Percentiles rank a stretch among this genome's conserved stretches.
Evolutionary conservation across 2,888 invertebrate genomes (phyloP).

Genomic region (Toxonevra muliebris): DNA sequence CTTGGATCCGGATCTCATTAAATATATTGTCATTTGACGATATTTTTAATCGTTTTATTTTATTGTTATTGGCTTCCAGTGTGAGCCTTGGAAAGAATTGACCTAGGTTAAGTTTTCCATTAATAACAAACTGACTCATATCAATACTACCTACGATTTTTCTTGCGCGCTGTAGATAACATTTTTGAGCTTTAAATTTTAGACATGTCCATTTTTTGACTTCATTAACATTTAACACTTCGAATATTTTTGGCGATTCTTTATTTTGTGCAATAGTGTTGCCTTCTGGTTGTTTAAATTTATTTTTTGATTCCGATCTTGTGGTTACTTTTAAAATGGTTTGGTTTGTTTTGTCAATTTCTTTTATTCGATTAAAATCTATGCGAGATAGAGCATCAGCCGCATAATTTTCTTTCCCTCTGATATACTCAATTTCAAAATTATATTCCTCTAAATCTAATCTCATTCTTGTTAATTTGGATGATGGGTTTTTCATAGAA

Average conservation of each 20-base stretch:
- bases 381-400: conserved; percentile 29
- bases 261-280: neutral
- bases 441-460: conserved; percentile 41
- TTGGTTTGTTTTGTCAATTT: neutral
- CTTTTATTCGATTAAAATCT: conserved; percentile 7
- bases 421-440: conserved; percentile 41
- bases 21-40: conserved; percentile 27
- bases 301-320: conserved; percentile 6
- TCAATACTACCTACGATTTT: conserved; percentile 15
- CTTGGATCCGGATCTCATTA: conserved; percentile 11
- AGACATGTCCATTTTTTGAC: conserved; percentile 20
- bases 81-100: conserved; percentile 29
- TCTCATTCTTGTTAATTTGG: too few relatives aligned
- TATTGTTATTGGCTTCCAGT: conserved; percentile 26
- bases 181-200: conserved; percentile 23
- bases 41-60: conserved; percentile 21
- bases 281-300: neutral
- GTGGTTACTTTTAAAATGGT: conserved; percentile 21
- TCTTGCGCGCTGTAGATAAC: conserved; percentile 22
- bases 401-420: conserved; percentile 39
- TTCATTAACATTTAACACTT: conserved; percentile 20
- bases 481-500: conserved; percentile 32
- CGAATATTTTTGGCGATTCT: conserved; percentile 18
- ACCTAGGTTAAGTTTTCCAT: conserved; percentile 28
- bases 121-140: conserved; percentile 21